Evolutionary conservation across 2,888 invertebrate species (phyloP).

Genomic region (Embidobia sp.): DNA sequence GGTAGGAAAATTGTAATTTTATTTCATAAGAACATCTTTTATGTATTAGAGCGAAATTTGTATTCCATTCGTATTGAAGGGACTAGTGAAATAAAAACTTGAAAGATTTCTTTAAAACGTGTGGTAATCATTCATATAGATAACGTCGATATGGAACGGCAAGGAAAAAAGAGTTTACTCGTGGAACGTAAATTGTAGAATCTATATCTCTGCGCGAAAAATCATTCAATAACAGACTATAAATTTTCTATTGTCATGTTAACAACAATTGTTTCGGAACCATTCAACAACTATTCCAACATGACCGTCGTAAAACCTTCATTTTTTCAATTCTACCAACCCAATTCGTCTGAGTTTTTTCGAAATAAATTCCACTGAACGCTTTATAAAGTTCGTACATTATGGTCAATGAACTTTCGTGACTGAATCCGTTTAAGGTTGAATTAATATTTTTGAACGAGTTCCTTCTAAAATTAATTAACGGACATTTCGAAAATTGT

Average conservation of each 20-base stretch:
- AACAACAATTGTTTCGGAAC: constrained; percentile 35
- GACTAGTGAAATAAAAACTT: background rate
- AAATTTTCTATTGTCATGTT: constrained; percentile 42
- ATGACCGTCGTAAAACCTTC: constrained; percentile 28
- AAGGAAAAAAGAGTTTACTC: constrained; percentile 14
- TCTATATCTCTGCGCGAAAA: constrained; percentile 20
- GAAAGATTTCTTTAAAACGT: constrained; percentile 7
- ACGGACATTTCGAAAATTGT: too few species aligned
- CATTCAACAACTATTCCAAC: constrained; percentile 39
- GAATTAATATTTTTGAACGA: too few species aligned
- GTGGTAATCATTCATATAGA: constrained; percentile 19
- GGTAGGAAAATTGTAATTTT: too few species aligned
- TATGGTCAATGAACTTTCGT: too few species aligned
- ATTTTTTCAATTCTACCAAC: constrained; percentile 32
- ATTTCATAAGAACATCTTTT: too few species aligned
- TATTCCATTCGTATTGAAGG: too few species aligned
- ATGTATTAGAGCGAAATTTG: too few species aligned
- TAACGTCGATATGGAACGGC: constrained; percentile 8
- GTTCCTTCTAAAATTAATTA: too few species aligned
- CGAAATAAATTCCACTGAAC: too few species aligned
- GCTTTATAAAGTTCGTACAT: too few species aligned
- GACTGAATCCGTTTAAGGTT: too few species aligned
- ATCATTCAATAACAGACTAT: constrained; percentile 37
- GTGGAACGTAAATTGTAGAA: constrained; percentile 23
- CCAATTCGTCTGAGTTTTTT: constrained; percentile 29